Evolutionary conservation across 1,140 invertebrate genomes (phyloP), one percentile per base, ranked within the genome.

Genomic region (Tetraneura akinire): DNA sequence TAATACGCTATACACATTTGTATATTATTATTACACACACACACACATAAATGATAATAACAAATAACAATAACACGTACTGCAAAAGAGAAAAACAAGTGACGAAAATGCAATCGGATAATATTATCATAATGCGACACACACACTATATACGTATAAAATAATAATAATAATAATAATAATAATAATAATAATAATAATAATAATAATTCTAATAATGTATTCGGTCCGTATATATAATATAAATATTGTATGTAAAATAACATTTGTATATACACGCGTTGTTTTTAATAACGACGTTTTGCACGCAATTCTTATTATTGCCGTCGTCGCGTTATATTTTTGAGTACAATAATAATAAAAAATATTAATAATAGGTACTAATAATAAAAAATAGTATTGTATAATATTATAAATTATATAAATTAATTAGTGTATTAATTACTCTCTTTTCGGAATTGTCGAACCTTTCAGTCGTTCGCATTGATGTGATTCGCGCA

Each of bases 21-120:
- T 14, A 14, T 23, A 37, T 8, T 8, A 37, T 8, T 37, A 8
- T 37, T 37, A 14, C n/a, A 57, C 53, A n/a, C 11, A 9, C 21
- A 3, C 21, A 32, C 8, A 10, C 8, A 37, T n/a, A n/a, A 29
- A 9, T n/a, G n/a, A 32, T 32, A n/a, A 9, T 9, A 21, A 37
- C 37, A 16, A 76, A 76, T 76, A 76, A 76, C 73, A 57, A 76
- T 76, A 57, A 76, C 73, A 37, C 51, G 71, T 74, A 71, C n/a
- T 23, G 26, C 73, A 53, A 2, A 8, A 16, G 60, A 26, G 53
- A 53, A 76, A 76, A 76, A 76, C 73, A 76, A 76, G 51, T 57
- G 49, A 47, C 70, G 53, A 73, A 73, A 73, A 73, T 13, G 70
- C 51, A 26, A 57, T 57, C 29, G 51, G 51, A 73, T 55, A 74